Conservation (phyloP, 2,797 vertebrate genomes). For the Mus caroli region DNA sequence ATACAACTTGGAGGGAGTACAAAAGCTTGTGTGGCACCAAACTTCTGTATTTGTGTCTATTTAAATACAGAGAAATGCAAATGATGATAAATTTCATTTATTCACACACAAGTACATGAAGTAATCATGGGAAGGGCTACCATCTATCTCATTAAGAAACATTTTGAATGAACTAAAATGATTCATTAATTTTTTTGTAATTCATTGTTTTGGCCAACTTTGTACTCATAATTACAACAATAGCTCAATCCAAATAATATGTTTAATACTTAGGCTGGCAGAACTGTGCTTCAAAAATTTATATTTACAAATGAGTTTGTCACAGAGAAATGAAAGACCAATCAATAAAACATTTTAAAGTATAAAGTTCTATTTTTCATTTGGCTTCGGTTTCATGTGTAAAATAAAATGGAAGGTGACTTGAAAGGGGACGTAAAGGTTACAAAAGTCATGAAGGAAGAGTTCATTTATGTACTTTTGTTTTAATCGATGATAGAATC, state of each 20-base stretch:
- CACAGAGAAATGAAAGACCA: not conserved
- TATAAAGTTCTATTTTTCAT: slow-evolving; percentile 36
- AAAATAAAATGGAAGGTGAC: slow-evolving; percentile 35
- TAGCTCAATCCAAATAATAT: slow-evolving; percentile 17
- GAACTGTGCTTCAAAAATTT: slow-evolving; percentile 17
- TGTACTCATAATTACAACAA: not conserved
- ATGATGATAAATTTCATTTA: slow-evolving; percentile 37
- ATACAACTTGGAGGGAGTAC: not conserved
- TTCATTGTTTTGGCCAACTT: slow-evolving; percentile 52
- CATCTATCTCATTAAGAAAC: slow-evolving; percentile 31
- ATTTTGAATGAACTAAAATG: slow-evolving; percentile 60
- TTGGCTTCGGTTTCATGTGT: slow-evolving; percentile 18
- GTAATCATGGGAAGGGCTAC: not conserved
- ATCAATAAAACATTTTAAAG: slow-evolving; percentile 33
- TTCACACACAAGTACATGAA: not conserved
- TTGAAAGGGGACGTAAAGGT: not conserved
- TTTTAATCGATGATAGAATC: not conserved
- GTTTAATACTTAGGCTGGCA: not conserved
- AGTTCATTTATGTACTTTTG: not conserved
- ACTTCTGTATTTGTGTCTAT: slow-evolving; percentile 24
- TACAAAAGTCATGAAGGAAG: slow-evolving; percentile 32
- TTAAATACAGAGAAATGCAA: slow-evolving; percentile 34
- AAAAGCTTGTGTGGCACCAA: not conserved
- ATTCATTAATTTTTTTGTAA: slow-evolving; percentile 37
- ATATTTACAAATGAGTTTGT: not conserved